Conservation (phyloP, 2,113 vertebrate species). For the Oncorhynchus keta region DNA sequence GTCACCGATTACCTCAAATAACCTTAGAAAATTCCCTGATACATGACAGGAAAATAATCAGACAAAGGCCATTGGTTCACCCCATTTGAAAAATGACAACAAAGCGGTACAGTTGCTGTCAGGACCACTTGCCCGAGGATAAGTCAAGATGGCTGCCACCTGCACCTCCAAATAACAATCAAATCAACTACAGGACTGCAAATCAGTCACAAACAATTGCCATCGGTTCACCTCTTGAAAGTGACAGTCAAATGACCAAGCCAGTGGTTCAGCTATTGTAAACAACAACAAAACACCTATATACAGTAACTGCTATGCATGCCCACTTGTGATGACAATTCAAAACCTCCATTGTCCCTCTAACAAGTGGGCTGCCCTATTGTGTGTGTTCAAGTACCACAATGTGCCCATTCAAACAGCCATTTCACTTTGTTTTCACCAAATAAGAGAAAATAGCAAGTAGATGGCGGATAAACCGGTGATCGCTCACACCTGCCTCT, state of each 20-base stretch:
- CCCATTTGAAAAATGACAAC: too few relatives aligned
- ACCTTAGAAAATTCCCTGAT: too few relatives aligned
- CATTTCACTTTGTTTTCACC: slow-evolving; percentile 44
- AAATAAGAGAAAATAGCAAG: slow-evolving; percentile 22
- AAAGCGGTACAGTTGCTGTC: too few relatives aligned
- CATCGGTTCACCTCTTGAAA: not conserved
- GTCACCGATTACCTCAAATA: too few relatives aligned
- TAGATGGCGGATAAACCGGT: slow-evolving; percentile 23
- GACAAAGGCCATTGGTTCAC: too few relatives aligned
- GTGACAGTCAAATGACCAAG: not conserved
- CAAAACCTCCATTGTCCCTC: not conserved
- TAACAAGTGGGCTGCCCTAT: not conserved
- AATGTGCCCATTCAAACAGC: slow-evolving; percentile 27
- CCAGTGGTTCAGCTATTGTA: too few relatives aligned
- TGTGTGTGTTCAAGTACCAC: not conserved
- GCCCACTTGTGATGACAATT: not conserved
- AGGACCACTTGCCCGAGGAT: too few relatives aligned
- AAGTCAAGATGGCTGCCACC: not conserved
- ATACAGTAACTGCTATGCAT: not conserved
- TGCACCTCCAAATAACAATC: not conserved
- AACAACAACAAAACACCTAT: not conserved
- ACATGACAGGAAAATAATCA: too few relatives aligned
- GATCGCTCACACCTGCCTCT: slow-evolving; percentile 60
- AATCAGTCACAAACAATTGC: not conserved
- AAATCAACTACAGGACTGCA: not conserved